Evolutionary conservation across 2,113 vertebrate species (phyloP).

Genomic region (Hypanus sabinus): DNA sequence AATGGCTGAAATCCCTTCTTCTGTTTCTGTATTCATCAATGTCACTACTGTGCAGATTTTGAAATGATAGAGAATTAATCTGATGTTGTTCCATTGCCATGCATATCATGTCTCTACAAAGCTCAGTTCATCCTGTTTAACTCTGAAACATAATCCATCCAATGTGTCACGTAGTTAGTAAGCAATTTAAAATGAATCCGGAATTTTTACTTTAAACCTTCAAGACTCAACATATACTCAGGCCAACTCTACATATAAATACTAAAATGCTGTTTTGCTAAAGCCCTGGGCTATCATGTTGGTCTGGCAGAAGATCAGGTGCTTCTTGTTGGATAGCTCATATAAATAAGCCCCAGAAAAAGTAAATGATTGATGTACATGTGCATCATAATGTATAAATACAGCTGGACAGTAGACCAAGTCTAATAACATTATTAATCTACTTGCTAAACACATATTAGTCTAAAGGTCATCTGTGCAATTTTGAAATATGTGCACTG

Average conservation of each 20-base stretch:
- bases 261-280: background rate
- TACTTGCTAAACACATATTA: background rate
- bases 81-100: background rate
- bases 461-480: background rate
- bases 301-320: background rate
- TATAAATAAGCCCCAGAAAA: background rate
- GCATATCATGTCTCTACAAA: background rate
- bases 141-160: background rate
- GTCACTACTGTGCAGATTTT: background rate
- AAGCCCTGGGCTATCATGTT: background rate
- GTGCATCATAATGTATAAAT: background rate
- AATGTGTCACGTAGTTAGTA: background rate
- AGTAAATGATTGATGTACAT: background rate
- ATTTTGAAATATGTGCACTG: background rate
- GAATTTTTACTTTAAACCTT: background rate
- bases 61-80: background rate
- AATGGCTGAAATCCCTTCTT: background rate
- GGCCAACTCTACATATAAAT: background rate
- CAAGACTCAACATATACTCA: background rate
- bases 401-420: background rate
- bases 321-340: background rate
- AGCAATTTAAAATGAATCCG: background rate
- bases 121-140: background rate
- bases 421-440: background rate
- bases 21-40: background rate